Base-by-base conservation (phyloP, 2,888 invertebrate genomes). In the Epirrita christyi region DNA sequence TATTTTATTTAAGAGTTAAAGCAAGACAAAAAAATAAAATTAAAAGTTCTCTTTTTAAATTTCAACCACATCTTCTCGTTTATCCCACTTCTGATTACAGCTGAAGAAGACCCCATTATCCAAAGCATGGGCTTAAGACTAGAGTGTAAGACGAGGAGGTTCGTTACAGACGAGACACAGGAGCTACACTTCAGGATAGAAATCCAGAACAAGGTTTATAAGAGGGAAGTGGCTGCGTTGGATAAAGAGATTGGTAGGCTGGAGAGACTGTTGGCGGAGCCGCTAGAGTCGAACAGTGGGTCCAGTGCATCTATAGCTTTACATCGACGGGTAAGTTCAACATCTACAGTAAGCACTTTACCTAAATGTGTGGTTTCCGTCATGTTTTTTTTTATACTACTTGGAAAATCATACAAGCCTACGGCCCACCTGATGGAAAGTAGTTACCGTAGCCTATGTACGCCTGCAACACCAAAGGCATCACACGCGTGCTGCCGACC, bases 141-240 rank as follows among this genome's bases (percentile, higher is more conserved):
- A 71, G 97, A 98, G 79, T 97, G 95, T 81, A 98, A 98, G 73
- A 98, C 98, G 0, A 93, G 98, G 67, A 89, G 96, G 74, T 96
- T 97, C 76, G 95, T 96, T 13, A 94, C 95, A 13, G 97, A 98
- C 72, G 98, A 98, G 75, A 94, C 94, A 46, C 93, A 95, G 68
- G 98, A 98, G 75, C 85, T 96, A 11, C 95, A 96, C 74, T 97
- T 97, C 81, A 93, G 98, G 56, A 96, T 97, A 44, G 97, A 98
- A 83, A 96, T 98, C 50, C 98, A 98, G 85, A 98, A 98, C 85
- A 94, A 96, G 68, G 98, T 97, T 5, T 98, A 97, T 80, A 95
- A 95, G 76, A 93, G 96, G 66, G 97, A 98, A 81, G 94, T 98
- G 65, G 95, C 95, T 7, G 94, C 95, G 11, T 81, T 97, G 45